Evolutionary conservation across 53 echinoderm and acorn worm species (phyloP).

Genomic region (Apostichopus leukothele): DNA sequence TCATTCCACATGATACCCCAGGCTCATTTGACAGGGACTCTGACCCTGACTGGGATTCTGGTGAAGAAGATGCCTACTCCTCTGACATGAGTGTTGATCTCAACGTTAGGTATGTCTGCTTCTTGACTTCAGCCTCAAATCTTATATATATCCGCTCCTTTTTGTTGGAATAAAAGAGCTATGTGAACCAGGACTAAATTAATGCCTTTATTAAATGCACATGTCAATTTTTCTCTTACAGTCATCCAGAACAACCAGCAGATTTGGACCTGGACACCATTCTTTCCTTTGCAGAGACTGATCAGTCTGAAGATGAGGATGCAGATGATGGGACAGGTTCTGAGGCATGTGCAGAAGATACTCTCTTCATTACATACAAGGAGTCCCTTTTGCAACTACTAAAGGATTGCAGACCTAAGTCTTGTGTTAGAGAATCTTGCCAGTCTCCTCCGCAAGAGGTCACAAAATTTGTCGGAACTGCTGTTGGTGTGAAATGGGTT

Average conservation of each 20-base stretch:
- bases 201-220: no score
- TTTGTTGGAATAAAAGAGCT: no score
- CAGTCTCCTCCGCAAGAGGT: neutral
- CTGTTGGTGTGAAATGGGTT: constrained; percentile 3
- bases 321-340: neutral
- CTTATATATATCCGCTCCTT: no score
- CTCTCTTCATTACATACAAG: neutral
- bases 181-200: no score
- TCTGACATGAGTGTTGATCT: neutral
- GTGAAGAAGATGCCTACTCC: neutral
- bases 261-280: no score
- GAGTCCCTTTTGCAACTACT: neutral
- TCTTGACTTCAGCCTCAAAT: no score
- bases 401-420: neutral
- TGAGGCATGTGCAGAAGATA: no score
- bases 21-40: neutral
- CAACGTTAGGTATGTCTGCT: no score
- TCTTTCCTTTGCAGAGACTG: neutral
- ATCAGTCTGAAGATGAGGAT: neutral
- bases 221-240: no score
- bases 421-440: neutral
- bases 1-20: neutral
- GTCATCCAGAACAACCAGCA: no score
- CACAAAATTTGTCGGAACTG: constrained; percentile 8
- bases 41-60: neutral